phyloP scores from a whole-genome alignment of 2,113 vertebrate genomes.

The Himantopus leucocephalus region DNA sequence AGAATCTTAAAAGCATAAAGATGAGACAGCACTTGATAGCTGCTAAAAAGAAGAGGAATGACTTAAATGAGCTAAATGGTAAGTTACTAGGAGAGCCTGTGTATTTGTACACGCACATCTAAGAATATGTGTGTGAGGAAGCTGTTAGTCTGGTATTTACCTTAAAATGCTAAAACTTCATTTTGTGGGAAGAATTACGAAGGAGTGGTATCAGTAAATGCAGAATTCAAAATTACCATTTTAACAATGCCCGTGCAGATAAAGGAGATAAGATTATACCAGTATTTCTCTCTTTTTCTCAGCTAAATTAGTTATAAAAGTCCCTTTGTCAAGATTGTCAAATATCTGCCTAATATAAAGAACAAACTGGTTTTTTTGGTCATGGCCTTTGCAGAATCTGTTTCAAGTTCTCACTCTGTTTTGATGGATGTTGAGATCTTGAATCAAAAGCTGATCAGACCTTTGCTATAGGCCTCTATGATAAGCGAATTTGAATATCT shows the following conservation, averaged over 20 bases:
- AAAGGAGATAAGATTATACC: background rate
- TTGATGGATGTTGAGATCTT: background rate
- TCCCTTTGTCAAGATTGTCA: background rate
- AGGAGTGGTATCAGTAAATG: background rate
- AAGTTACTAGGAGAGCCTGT: background rate
- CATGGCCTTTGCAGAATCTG: background rate
- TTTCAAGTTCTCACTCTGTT: background rate
- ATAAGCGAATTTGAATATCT: background rate
- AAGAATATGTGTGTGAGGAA: background rate
- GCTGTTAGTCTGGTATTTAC: background rate
- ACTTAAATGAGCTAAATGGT: background rate
- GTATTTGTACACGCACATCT: fast-evolving
- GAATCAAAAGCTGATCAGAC: background rate
- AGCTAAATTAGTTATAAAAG: background rate
- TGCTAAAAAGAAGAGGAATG: background rate
- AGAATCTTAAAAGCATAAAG: background rate
- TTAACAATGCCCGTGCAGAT: background rate
- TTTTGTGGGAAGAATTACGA: background rate
- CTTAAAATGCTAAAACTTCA: background rate
- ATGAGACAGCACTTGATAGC: background rate
- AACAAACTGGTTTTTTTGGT: background rate
- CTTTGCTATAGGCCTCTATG: background rate
- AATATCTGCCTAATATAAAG: background rate
- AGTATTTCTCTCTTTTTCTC: background rate
- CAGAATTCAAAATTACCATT: background rate